Evolutionary conservation across 35 echinoderm and acorn worm species (phyloP).

Genomic region (Lytechinus variegatus): DNA sequence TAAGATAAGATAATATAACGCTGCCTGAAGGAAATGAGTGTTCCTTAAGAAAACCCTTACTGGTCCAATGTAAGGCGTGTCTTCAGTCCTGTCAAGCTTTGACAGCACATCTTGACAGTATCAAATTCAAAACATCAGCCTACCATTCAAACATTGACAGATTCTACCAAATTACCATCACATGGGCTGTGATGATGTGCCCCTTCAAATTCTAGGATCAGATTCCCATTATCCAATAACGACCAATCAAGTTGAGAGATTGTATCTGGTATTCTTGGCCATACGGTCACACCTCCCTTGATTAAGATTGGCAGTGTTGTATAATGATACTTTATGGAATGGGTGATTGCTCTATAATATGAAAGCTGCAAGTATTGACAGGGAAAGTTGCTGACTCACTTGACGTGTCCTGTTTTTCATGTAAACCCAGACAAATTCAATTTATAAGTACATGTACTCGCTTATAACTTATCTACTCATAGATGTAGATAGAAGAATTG

Average conservation of each 20-base stretch:
- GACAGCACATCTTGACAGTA: background rate
- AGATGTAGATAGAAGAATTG: background rate
- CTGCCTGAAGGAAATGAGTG: background rate
- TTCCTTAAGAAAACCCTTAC: background rate
- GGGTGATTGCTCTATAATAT: background rate
- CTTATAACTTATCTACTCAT: background rate
- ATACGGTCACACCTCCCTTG: background rate
- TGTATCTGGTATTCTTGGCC: background rate
- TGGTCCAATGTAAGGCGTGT: background rate
- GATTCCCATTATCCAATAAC: conserved; percentile 2
- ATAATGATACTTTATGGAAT: background rate
- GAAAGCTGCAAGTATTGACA: background rate
- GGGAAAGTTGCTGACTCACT: background rate
- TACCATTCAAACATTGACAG: background rate
- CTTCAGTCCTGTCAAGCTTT: background rate
- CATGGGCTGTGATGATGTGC: background rate
- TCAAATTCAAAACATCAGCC: background rate
- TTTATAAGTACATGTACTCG: background rate
- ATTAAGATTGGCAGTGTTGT: conserved; percentile 10
- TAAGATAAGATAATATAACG: background rate
- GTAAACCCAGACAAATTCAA: conserved; percentile 3
- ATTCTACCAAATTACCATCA: background rate
- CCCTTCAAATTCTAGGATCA: background rate
- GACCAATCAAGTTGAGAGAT: background rate
- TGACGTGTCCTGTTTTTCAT: conserved; percentile 3